A percentile compares a stretch with the other conserved stretches of the same genome.
Evolutionary conservation across 2,113 vertebrate genomes (phyloP).

Genomic region (Clupea harengus): DNA sequence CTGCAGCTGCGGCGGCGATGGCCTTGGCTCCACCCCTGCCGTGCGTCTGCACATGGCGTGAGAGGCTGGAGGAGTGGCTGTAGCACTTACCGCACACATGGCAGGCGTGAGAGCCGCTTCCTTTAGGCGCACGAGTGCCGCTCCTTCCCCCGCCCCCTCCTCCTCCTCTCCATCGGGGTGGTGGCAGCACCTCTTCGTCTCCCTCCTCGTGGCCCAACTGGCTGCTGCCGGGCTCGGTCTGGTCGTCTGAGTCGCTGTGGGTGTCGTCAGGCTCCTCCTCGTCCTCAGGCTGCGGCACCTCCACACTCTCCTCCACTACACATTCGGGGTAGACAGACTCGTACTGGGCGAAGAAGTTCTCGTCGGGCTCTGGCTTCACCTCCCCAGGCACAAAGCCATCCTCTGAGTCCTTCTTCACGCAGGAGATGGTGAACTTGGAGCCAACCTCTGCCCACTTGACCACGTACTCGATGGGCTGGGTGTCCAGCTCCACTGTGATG

Average conservation of each 20-base stretch:
- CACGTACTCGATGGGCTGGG: conserved; percentile 75
- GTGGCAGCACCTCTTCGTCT: conserved; percentile 14
- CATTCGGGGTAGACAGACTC: conserved; percentile 70
- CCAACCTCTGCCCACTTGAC: conserved; percentile 75
- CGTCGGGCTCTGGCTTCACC: conserved; percentile 62
- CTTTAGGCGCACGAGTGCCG: conserved; percentile 26
- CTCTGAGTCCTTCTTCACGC: conserved; percentile 71
- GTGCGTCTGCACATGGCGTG: conserved; percentile 63
- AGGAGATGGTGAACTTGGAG: conserved; percentile 73
- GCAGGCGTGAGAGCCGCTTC: conserved; percentile 64
- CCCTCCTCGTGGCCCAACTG: conserved; percentile 49
- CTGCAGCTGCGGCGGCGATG: background rate
- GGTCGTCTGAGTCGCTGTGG: conserved; percentile 44
- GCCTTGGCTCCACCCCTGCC: conserved; percentile 16
- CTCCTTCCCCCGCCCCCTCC: conserved; percentile 30
- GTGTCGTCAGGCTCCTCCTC: conserved; percentile 27
- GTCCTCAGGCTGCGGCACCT: conserved; percentile 61
- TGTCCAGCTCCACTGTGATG: conserved; percentile 75
- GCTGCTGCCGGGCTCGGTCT: conserved; percentile 61
- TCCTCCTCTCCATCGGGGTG: conserved; percentile 14
- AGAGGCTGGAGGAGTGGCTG: conserved; percentile 75
- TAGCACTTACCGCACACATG: conserved; percentile 76
- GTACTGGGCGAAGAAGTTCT: conserved; percentile 68
- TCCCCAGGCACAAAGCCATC: conserved; percentile 56
- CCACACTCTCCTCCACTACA: conserved; percentile 68